These are phyloP conservation scores for Platysternon megacephalum DNA, from an alignment of 2,113 vertebrate species.

Conservation along the genomic window DNA sequence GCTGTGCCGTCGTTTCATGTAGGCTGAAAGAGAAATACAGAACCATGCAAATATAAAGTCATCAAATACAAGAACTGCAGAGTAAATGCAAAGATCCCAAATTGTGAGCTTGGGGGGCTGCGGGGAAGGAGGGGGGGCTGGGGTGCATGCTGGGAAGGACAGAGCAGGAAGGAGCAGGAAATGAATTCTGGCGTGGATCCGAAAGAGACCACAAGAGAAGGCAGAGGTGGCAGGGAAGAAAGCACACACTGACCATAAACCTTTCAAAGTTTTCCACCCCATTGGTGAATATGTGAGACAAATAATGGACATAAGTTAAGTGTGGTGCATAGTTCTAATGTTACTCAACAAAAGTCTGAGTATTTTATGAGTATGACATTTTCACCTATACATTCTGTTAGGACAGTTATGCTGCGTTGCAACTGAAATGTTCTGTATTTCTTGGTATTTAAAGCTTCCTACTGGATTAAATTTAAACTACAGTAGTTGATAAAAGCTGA, in stretches of 20 bases:
- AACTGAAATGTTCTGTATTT: neutral
- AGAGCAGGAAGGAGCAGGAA: neutral
- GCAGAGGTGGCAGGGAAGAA: neutral
- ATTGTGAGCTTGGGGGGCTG: fast-evolving
- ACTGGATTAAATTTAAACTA: fast-evolving
- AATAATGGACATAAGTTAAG: neutral
- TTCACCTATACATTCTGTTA: neutral
- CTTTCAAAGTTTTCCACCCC: neutral
- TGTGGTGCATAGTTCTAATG: neutral
- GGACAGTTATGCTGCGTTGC: neutral
- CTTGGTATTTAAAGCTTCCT: neutral
- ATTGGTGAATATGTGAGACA: neutral
- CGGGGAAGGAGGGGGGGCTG: fast-evolving
- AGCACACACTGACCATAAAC: neutral
- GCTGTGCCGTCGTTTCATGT: slow-evolving; percentile 96
- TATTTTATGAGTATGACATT: neutral
- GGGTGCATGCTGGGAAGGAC: neutral
- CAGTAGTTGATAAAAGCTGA: neutral
- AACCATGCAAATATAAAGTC: neutral
- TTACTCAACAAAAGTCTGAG: neutral
- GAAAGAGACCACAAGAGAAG: neutral
- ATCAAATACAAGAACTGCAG: neutral
- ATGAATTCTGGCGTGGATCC: fast-evolving
- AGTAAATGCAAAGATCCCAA: fast-evolving
- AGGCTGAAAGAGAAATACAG: slow-evolving; percentile 79